Conservation (phyloP, 30 jellyfish, hydroid and myxozoan species). For the Turritopsis dohrnii region DNA sequence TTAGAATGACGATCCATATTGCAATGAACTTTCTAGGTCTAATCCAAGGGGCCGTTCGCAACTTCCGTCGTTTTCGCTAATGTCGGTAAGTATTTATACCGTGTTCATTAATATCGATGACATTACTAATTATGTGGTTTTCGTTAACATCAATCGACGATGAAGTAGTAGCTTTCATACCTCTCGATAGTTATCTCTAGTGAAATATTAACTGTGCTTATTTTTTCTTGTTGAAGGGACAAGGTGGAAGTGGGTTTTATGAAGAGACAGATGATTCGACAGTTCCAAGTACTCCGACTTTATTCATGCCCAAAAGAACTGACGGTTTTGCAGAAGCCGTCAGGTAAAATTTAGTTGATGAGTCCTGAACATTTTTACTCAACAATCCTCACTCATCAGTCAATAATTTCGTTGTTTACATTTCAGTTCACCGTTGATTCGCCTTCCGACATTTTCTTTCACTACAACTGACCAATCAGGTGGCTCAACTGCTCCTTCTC, state of each 20-base stretch:
- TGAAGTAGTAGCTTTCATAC: too few relatives aligned
- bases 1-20: too few relatives aligned
- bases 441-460: conserved; percentile 84
- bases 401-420: neutral
- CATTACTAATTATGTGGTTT: too few relatives aligned
- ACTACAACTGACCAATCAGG: conserved; percentile 56
- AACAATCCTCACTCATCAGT: too few relatives aligned
- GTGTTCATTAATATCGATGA: too few relatives aligned
- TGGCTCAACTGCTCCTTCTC: conserved; percentile 51
- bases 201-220: too few relatives aligned
- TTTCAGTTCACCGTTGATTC: conserved; percentile 90
- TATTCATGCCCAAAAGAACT: conserved; percentile 81
- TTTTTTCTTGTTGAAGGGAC: conserved; percentile 52
- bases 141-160: too few relatives aligned
- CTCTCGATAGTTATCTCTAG: too few relatives aligned
- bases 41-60: conserved; percentile 45
- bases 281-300: conserved; percentile 97
- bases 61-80: conserved; percentile 90
- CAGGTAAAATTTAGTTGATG: conserved; percentile 76
- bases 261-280: conserved; percentile 97
- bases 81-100: conserved; percentile 47
- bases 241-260: conserved; percentile 80
- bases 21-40: neutral
- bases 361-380: too few relatives aligned
- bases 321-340: conserved; percentile 99